Percentiles rank a stretch among this genome's conserved stretches.
These are phyloP conservation scores for Leptodactylus fuscus DNA, from an alignment of 2,113 vertebrate genomes.

Conservation along the genomic window DNA sequence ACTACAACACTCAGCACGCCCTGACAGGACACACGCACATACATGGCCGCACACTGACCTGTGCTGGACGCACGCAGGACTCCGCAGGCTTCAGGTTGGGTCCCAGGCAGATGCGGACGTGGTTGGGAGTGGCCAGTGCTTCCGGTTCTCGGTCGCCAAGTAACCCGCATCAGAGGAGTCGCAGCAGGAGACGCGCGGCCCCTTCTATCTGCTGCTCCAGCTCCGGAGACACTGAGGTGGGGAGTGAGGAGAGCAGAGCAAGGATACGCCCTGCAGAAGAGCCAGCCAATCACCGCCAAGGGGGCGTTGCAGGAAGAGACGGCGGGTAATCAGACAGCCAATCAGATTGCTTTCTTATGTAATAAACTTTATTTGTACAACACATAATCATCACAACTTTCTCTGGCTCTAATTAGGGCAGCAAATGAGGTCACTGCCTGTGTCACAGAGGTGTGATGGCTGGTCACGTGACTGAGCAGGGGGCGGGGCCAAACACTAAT, in stretches of 20 bases:
- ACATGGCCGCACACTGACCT: slow-evolving; percentile 23
- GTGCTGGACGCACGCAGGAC: not conserved
- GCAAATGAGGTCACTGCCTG: too few species aligned
- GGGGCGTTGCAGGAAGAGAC: not conserved
- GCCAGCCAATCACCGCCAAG: slow-evolving; percentile 20
- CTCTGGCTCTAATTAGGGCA: too few species aligned
- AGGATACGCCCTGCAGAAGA: too few species aligned
- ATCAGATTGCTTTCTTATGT: not conserved
- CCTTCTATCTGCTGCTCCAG: not conserved
- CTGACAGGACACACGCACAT: not conserved
- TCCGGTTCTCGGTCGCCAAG: slow-evolving; percentile 24
- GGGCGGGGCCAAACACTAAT: too few species aligned
- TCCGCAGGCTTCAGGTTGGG: not conserved
- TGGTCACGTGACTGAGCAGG: too few species aligned
- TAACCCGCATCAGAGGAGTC: not conserved
- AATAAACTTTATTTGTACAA: slow-evolving; percentile 33
- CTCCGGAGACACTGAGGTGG: not conserved
- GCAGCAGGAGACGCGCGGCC: not conserved
- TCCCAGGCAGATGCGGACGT: slow-evolving; percentile 8
- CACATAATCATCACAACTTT: not conserved
- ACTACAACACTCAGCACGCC: not conserved
- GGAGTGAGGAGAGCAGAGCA: not conserved
- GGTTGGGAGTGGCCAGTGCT: slow-evolving; percentile 40
- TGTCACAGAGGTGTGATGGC: too few species aligned
- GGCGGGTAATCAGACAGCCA: not conserved